Evolutionary conservation across 2,113 vertebrate species (phyloP), one percentile per base, ranked within the genome.

Genomic region (Neomonachus schauinslandi): DNA sequence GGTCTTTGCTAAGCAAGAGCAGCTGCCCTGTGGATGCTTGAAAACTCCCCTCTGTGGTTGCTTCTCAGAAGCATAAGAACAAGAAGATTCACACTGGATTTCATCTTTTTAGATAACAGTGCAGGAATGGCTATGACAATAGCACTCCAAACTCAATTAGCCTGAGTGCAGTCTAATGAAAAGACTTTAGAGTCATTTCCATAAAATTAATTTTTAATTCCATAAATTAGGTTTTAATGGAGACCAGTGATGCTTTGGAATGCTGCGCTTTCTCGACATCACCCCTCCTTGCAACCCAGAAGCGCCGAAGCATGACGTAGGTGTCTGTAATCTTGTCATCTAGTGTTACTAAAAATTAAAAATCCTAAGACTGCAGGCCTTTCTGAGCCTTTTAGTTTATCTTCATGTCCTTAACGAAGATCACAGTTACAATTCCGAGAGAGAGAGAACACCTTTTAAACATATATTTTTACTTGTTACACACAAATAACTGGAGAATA

Each of bases 201-300:
- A 85, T 94, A 83, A 95, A 97, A 95, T 97, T 98, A 98, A 97
- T 96, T 96, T 96, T 96, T 97, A 97, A 98, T 98, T 96, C 22
- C n/a, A 94, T 77, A 90, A 92, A 95, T 90, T 74, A 95, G 46
- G 11, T 81, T 97, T 97, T 96, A 95, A 96, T 96, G 92, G 92
- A 89, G 96, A 90, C 33, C 84, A 96, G 90, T 0, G 1, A 91
- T 89, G 72, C 57, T 81, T 67, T 57, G 83, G 93, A 93, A 95
- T 36, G 51, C 31, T 12, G 5, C 9, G 15, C 14, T 83, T 39
- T 19, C 72, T 94, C 51, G 67, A 79, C 9, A 36, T 12, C 12
- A 59, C 16, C 22, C 4, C 7, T 81, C 19, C 42, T 81, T 81
- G 53, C 11, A 90, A 21, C 77, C 31, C 28, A 67, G 55, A 65